Conservation (phyloP, 2,113 vertebrate species). For the Notiomystis cincta region DNA sequence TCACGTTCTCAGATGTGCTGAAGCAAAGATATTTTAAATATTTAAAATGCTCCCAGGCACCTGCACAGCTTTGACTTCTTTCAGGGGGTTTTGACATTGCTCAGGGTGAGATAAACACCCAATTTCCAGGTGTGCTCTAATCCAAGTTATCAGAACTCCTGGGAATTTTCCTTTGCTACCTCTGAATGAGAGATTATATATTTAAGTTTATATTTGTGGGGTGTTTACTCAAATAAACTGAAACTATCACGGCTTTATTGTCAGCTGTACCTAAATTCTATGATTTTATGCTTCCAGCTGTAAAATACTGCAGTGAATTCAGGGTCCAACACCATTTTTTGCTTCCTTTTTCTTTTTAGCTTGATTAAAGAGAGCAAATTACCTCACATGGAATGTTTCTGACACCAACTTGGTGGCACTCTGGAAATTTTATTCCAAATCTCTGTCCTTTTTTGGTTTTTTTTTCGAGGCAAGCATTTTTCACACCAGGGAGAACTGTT, state of each 20-base stretch:
- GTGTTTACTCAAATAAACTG: background rate
- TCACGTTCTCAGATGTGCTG: background rate
- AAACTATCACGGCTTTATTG: background rate
- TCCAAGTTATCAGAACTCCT: background rate
- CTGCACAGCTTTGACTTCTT: background rate
- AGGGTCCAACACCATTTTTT: background rate
- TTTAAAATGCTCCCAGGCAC: background rate
- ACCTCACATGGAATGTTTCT: background rate
- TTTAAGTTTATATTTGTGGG: background rate
- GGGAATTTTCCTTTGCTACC: background rate
- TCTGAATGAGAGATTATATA: background rate
- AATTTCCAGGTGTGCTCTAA: background rate
- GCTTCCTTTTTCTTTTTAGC: background rate
- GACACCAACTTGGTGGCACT: background rate
- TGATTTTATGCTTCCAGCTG: background rate
- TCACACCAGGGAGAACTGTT: background rate
- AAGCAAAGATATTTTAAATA: background rate
- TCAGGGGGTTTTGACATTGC: background rate
- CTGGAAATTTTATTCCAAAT: background rate
- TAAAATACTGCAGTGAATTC: background rate
- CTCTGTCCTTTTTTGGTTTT: background rate
- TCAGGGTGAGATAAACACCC: background rate
- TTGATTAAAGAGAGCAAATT: background rate
- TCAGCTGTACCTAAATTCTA: background rate
- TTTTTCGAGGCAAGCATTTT: background rate